phyloP scores from a whole-genome alignment of 2,888 invertebrate genomes.

The Pheosia tremula region DNA sequence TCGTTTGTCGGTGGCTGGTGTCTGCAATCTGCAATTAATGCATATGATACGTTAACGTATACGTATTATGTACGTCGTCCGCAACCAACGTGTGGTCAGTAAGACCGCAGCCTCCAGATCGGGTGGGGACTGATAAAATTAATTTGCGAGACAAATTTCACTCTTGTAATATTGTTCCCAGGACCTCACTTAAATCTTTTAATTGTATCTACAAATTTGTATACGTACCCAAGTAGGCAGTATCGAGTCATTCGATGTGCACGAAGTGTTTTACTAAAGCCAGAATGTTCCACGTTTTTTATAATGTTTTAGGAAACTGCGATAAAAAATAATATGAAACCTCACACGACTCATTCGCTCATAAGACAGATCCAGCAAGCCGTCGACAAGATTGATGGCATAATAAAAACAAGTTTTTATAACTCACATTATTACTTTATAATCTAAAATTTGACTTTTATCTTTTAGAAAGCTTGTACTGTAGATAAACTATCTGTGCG shows the following conservation, averaged over 20 bases:
- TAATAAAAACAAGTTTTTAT: slow-evolving; percentile 78
- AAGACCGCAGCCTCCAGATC: too few relatives aligned
- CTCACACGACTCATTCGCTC: slow-evolving; percentile 59
- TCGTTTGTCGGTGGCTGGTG: too few relatives aligned
- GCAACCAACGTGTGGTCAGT: too few relatives aligned
- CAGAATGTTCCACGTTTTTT: neutral
- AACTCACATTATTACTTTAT: slow-evolving; percentile 74
- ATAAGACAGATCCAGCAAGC: slow-evolving; percentile 52
- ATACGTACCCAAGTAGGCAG: too few relatives aligned
- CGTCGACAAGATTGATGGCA: slow-evolving; percentile 79
- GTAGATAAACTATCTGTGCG: slow-evolving; percentile 70
- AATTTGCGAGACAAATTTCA: too few relatives aligned
- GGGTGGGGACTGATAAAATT: too few relatives aligned
- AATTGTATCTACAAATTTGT: too few relatives aligned
- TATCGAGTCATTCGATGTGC: neutral
- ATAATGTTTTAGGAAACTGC: slow-evolving; percentile 17
- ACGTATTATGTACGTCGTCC: too few relatives aligned
- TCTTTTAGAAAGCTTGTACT: slow-evolving; percentile 76
- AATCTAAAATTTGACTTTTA: slow-evolving; percentile 79
- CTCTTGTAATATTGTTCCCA: too few relatives aligned
- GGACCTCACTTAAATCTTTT: too few relatives aligned
- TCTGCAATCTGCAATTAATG: too few relatives aligned
- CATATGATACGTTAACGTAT: too few relatives aligned
- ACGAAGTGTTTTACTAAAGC: neutral
- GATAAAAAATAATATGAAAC: slow-evolving; percentile 48